Percentiles rank a stretch among this genome's conserved stretches.
phyloP scores from a whole-genome alignment of 2,888 invertebrate species.

The Coenonympha arcania region DNA sequence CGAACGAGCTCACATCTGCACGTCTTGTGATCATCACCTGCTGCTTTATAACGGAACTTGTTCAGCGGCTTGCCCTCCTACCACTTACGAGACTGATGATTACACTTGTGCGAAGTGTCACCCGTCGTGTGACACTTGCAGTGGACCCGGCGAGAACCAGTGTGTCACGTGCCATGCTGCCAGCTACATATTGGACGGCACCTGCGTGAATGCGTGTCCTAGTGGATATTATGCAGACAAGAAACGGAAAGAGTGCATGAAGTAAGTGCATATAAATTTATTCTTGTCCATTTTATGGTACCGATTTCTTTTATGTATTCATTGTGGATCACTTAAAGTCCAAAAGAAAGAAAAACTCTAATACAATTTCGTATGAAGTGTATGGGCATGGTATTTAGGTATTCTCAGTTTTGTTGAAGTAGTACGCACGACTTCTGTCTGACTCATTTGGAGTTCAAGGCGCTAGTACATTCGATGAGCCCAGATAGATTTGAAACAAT shows the following conservation, averaged over 20 bases:
- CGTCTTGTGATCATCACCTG: conserved; percentile 90
- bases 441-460: no score
- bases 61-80: conserved; percentile 85
- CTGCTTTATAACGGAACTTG: conserved; percentile 87
- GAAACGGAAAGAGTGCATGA: conserved; percentile 84
- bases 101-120: conserved; percentile 88
- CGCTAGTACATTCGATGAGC: no score
- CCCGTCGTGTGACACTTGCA: conserved; percentile 85
- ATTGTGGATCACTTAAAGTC: no score
- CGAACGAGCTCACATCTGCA: conserved; percentile 86
- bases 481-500: no score
- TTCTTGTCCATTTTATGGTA: no score
- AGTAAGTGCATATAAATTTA: no score
- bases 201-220: conserved; percentile 82
- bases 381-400: no score
- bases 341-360: no score
- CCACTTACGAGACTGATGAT: conserved; percentile 89
- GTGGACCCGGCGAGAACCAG: conserved; percentile 82
- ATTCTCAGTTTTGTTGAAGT: no score
- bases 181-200: conserved; percentile 80
- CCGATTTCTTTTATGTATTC: no score
- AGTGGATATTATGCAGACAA: conserved; percentile 83
- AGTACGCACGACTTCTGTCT: no score
- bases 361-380: no score
- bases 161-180: conserved; percentile 87